A percentile compares a stretch with the other conserved stretches of the same genome.
Conservation (phyloP, 1,140 invertebrate species). For the Trypoxylus dichotomus region DNA sequence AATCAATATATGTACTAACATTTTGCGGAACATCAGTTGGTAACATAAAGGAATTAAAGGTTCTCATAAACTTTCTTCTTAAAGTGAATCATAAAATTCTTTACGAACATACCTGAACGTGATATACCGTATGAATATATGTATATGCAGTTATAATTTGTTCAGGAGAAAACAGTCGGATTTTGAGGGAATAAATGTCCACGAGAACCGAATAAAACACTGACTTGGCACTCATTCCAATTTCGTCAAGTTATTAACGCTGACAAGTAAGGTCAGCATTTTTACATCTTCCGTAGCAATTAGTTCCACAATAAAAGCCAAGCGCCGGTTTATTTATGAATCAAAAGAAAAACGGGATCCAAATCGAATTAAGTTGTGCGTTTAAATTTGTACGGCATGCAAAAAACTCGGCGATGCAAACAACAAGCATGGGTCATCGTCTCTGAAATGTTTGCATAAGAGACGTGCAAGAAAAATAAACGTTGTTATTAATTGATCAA, state of each 20-base stretch:
- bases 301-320: conserved; percentile 11
- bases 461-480: not conserved
- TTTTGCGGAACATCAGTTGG: not conserved
- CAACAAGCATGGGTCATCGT: conserved; percentile 12
- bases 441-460: conserved; percentile 4
- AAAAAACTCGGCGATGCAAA: not conserved
- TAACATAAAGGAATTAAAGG: not conserved
- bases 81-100: not conserved
- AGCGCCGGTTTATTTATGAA: conserved; percentile 12
- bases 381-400: conserved; percentile 10
- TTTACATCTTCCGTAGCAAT: conserved; percentile 16
- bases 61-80: not conserved
- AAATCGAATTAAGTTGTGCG: conserved; percentile 1
- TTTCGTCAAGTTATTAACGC: conserved; percentile 6
- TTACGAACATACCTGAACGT: not conserved
- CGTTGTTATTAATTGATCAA: not conserved
- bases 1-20: not conserved
- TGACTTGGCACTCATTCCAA: not conserved
- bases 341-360: not conserved
- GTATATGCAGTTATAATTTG: not conserved
- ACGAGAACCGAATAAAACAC: not conserved
- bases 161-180: not conserved
- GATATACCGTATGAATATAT: not conserved
- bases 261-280: conserved; percentile 13
- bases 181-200: not conserved